phyloP scores from a whole-genome alignment of 2,888 invertebrate species.

The Caenorhabditis sp. region DNA sequence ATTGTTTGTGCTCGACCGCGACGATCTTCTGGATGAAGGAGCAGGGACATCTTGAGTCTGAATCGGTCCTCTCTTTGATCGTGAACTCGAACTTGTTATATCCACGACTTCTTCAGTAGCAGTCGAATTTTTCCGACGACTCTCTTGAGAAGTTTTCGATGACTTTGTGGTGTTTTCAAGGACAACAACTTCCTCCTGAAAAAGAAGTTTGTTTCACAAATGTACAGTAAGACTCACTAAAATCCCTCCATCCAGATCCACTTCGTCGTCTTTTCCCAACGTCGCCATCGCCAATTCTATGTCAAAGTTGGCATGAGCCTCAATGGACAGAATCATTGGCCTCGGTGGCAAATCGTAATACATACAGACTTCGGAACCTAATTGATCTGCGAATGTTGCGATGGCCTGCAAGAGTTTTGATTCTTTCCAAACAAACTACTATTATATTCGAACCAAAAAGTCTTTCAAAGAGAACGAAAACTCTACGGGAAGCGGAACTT shows the following conservation, averaged over 20 bases:
- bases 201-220: background rate
- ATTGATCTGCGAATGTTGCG: conserved; percentile 54
- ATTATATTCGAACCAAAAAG: conserved; percentile 35
- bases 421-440: no score
- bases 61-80: conserved; percentile 9
- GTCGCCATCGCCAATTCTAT: conserved; percentile 55
- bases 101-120: background rate
- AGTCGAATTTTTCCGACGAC: background rate
- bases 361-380: conserved; percentile 44
- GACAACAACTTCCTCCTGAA: conserved; percentile 35
- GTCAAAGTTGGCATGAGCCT: conserved; percentile 53
- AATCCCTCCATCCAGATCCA: conserved; percentile 56
- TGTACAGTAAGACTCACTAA: conserved; percentile 14
- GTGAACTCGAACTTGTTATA: conserved; percentile 1
- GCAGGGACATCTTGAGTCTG: background rate
- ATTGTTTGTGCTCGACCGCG: conserved; percentile 20
- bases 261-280: conserved; percentile 48
- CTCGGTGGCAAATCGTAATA: conserved; percentile 58
- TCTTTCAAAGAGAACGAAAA: conserved; percentile 53
- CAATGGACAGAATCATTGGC: conserved; percentile 51
- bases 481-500: conserved; percentile 35
- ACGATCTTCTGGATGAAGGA: background rate
- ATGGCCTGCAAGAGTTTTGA: conserved; percentile 18
- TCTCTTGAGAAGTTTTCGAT: background rate
- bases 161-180: background rate